A percentile compares a stretch with the other conserved stretches of the same genome.
Evolutionary conservation across 2,113 vertebrate genomes (phyloP).

Genomic region (Hippocampus abdominalis): DNA sequence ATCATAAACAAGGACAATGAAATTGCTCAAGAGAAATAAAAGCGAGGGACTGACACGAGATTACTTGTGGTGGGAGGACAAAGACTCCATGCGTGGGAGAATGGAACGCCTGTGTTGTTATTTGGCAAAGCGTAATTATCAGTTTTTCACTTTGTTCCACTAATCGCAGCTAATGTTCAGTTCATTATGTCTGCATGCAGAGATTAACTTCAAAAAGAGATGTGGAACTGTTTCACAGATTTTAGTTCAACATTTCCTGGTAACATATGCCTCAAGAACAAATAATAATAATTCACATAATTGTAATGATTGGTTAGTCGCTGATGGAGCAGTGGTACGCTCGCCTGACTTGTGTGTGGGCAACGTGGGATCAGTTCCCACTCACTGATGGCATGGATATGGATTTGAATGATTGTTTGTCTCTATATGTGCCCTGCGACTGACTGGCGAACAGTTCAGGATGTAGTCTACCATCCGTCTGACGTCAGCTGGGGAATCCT

Average conservation of each 20-base stretch:
- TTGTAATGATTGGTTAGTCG: too few relatives aligned
- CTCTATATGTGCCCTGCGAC: too few relatives aligned
- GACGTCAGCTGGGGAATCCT: too few relatives aligned
- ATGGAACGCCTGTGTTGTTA: conserved; percentile 43
- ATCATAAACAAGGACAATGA: too few relatives aligned
- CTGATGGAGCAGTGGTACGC: too few relatives aligned
- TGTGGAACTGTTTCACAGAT: not conserved
- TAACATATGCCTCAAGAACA: not conserved
- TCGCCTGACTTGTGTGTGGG: too few relatives aligned
- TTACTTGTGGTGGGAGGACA: conserved; percentile 57
- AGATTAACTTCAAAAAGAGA: conserved; percentile 35
- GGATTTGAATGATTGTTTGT: too few relatives aligned
- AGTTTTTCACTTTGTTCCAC: conserved; percentile 50
- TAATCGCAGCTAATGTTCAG: conserved; percentile 64
- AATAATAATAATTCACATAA: not conserved
- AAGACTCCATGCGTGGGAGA: conserved; percentile 56
- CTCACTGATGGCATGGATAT: too few relatives aligned
- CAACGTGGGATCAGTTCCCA: too few relatives aligned
- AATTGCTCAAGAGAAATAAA: conserved; percentile 43
- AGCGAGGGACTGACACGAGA: conserved; percentile 24
- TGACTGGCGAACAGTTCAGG: too few relatives aligned
- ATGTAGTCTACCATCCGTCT: too few relatives aligned
- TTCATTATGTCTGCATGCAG: conserved; percentile 51
- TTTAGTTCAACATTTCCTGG: not conserved
- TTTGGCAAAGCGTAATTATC: conserved; percentile 69